phyloP scores from a whole-genome alignment of 1,140 invertebrate genomes.

The Condylostylus longicornis region DNA sequence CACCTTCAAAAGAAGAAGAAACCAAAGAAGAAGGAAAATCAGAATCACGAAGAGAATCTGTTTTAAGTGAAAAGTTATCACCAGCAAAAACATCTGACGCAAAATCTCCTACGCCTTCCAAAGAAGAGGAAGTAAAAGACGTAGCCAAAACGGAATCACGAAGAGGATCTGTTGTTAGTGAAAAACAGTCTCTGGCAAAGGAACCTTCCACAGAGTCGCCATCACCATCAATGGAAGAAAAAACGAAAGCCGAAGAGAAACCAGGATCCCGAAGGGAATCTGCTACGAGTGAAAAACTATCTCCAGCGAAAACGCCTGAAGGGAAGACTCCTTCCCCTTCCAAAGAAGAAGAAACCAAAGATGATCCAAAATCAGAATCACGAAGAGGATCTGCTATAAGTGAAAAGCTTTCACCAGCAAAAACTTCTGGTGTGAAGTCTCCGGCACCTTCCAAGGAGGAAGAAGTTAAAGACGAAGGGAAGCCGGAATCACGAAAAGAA shows the following conservation, averaged over 20 bases:
- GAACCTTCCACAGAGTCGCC: background rate
- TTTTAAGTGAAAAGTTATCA: too few relatives aligned
- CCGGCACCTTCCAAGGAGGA: slow-evolving; percentile 8
- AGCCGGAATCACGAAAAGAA: slow-evolving; percentile 3
- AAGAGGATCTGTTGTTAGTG: background rate
- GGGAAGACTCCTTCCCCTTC: background rate
- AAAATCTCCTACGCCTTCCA: too few relatives aligned
- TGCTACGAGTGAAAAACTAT: background rate
- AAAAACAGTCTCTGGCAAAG: background rate
- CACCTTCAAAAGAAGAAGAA: too few relatives aligned
- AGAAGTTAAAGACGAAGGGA: slow-evolving; percentile 8
- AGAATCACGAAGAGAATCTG: too few relatives aligned
- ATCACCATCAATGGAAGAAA: slow-evolving; percentile 2
- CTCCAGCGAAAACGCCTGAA: background rate
- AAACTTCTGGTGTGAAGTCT: slow-evolving; percentile 2
- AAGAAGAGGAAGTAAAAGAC: too few relatives aligned
- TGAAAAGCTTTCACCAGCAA: background rate
- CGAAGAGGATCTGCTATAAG: slow-evolving; percentile 5
- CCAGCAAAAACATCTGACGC: too few relatives aligned
- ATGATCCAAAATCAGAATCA: slow-evolving; percentile 9
- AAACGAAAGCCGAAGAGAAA: slow-evolving; percentile 2
- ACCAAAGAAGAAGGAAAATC: background rate
- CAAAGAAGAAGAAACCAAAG: slow-evolving; percentile 4
- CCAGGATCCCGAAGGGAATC: slow-evolving; percentile 8
- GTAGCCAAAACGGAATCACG: background rate